phyloP scores from a whole-genome alignment of 1,140 invertebrate species.

The Bombus waltoni region DNA sequence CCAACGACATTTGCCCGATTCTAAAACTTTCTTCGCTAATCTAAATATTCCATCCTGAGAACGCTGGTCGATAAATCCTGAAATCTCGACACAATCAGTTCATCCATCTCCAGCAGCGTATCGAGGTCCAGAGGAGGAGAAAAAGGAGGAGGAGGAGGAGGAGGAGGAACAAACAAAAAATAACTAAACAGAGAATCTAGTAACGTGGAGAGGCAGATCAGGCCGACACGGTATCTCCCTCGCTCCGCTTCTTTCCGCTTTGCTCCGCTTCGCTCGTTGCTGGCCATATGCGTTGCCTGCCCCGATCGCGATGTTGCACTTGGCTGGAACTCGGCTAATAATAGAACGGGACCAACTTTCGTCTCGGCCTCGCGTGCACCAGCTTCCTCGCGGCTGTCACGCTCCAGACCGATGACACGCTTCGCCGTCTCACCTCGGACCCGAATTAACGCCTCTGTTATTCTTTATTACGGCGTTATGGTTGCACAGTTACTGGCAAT shows the following conservation, averaged over 20 bases:
- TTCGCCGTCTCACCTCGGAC: neutral
- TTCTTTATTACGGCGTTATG: no score
- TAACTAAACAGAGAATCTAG: slow-evolving; percentile 5
- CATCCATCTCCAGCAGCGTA: neutral
- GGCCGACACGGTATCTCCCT: neutral
- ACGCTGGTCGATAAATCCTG: neutral
- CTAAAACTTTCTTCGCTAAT: neutral
- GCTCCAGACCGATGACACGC: slow-evolving; percentile 38
- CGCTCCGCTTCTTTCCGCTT: slow-evolving; percentile 6
- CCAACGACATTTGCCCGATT: neutral
- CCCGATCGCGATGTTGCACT: slow-evolving; percentile 50
- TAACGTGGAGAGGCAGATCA: slow-evolving; percentile 10
- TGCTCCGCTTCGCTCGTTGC: slow-evolving; percentile 41
- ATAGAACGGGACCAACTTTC: slow-evolving; percentile 59
- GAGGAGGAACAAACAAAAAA: neutral
- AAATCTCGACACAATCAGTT: slow-evolving; percentile 11
- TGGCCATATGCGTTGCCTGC: slow-evolving; percentile 48
- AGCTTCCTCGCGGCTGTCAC: slow-evolving; percentile 37
- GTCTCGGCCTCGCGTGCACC: slow-evolving; percentile 44
- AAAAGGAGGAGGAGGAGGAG: neutral
- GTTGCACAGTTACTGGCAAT: no score
- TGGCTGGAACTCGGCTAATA: slow-evolving; percentile 57
- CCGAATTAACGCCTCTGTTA: neutral
- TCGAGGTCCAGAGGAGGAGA: neutral
- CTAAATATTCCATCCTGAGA: neutral